Evolutionary conservation across 2,888 invertebrate genomes (phyloP).

Genomic region (Tetrapedia diversipes): DNA sequence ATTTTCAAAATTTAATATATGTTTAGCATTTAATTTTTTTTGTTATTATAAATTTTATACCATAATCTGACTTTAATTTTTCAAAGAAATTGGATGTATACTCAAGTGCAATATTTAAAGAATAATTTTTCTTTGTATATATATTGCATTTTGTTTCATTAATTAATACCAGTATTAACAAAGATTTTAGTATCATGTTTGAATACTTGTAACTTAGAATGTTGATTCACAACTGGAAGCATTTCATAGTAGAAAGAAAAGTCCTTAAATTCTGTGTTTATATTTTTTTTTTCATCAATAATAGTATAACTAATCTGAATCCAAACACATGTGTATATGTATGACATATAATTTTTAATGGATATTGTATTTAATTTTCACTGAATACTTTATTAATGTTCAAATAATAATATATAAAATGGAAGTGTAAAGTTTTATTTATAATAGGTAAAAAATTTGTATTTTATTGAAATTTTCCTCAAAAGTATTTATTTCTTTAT

Average conservation of each 20-base stretch:
- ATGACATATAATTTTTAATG: neutral
- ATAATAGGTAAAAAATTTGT: neutral
- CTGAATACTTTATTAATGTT: conserved; percentile 24
- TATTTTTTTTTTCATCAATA: conserved; percentile 55
- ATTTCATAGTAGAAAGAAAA: neutral
- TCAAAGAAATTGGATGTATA: conserved; percentile 62
- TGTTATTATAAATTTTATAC: conserved; percentile 50
- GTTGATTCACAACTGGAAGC: conserved; percentile 11
- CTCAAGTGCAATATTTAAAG: conserved; percentile 54
- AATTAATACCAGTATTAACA: conserved; percentile 45
- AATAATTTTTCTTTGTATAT: neutral
- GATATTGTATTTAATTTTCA: neutral
- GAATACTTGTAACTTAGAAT: conserved; percentile 2
- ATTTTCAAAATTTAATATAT: conserved; percentile 8
- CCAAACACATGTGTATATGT: neutral
- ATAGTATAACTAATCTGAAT: conserved; percentile 15
- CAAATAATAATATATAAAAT: conserved; percentile 11
- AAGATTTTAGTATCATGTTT: conserved; percentile 44
- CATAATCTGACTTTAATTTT: conserved; percentile 62
- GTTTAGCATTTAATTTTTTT: neutral
- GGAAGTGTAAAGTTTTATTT: neutral
- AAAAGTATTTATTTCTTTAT: conserved; percentile 81
- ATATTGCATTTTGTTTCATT: conserved; percentile 18
- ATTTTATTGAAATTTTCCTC: neutral
- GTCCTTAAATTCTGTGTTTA: conserved; percentile 47